Evolutionary conservation across 37 sponge, comb jelly and placozoan genomes (phyloP), one percentile per base, ranked within the genome.

Genomic region (Chondrilla cf. caribensis): DNA sequence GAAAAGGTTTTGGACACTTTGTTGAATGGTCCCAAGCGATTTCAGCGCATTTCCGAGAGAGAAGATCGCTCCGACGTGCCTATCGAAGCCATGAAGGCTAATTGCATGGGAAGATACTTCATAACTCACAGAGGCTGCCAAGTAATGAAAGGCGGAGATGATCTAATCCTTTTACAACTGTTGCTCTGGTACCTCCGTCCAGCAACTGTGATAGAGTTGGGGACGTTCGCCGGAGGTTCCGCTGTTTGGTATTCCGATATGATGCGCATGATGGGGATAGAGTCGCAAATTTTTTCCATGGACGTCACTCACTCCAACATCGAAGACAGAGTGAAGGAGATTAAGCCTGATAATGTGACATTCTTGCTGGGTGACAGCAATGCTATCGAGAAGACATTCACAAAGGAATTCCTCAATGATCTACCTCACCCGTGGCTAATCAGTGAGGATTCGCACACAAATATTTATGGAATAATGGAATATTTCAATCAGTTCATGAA

Each of bases 401-500:
- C 85, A 19, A 9, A 62, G 5, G 72, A 81, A 3, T 66, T 87
- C 38, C 60, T 91, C 1, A 6, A 62, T 6, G n/a, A 35, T 9
- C 76, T 85, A 18, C 80, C 88, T 33, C 92, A 71, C 14, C 92
- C 92, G 0, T 79, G 54, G 79, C 25, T 91, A 18, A 35, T 91
- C 3, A 76, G 84, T 38, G 92, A 91, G 28, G 92, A 91, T 82
- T 42, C 83, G 18, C 92, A 91, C 41, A 32, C 24, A 40, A 91
- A 91, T 58, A 28, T 15, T 21, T 9, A 42, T 57, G 76, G 76
- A 11, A 37, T 87, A 3, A 9, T 91, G 73, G 47, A 84, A 25
- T 81, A 87, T 43, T 87, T 91, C 36, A 70, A 82, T 38, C 19
- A 14, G 38, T 82, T 54, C 58, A 70, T 87, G 80, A 73, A 84